Evolutionary conservation across 2,888 invertebrate species (phyloP), one percentile per base, ranked within the genome.

Genomic region (Cantharis lateralis): DNA sequence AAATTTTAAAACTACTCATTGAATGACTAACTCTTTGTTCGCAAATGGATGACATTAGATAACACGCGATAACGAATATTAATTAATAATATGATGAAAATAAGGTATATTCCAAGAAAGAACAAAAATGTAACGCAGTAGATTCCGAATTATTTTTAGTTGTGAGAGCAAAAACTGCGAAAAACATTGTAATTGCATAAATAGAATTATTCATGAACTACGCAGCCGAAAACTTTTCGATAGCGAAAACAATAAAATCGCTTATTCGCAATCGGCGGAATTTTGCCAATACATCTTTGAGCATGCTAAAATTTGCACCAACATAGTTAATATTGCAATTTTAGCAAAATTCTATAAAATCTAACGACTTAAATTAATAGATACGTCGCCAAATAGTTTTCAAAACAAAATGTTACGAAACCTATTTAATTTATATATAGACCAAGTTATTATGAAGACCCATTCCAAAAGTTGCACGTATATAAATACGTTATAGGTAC

Each of bases 361-460:
- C 68, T 76, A 48, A 66, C 82, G 81, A 82, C 82, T 80, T 81
- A 77, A 72, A 70, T 77, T 69, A 20, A 74, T 48, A 63, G 73
- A 80, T 78, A 80, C 77, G 80, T 79, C 80, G 81, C 81, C 81
- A 80, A 81, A 80, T 76, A 75, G 74, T 78, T 62, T 75, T 72
- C 68, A 76, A 76, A 76, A 82, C 81, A 82, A 82, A 83, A 79
- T 82, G 78, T 83, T 83, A 83, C 81, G 82, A 83, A 83, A 83
- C 80, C 70, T 26, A 71, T 79, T 82, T 83, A 83, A 82, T 82
- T 48, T 81, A 80, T 83, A 83, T 70, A 78, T 68, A 75, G 76
- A 72, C 75, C 73, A 70, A 76, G 80, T 81, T 80, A 79, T 80
- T 80, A 81, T 79, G 79, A 79, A 82, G 77, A 79, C 72, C 74